A percentile compares a stretch with the other conserved stretches of the same genome.
Conservation (phyloP, 37 sponge, comb jelly and placozoan species). For the Bolinopsis microptera region DNA sequence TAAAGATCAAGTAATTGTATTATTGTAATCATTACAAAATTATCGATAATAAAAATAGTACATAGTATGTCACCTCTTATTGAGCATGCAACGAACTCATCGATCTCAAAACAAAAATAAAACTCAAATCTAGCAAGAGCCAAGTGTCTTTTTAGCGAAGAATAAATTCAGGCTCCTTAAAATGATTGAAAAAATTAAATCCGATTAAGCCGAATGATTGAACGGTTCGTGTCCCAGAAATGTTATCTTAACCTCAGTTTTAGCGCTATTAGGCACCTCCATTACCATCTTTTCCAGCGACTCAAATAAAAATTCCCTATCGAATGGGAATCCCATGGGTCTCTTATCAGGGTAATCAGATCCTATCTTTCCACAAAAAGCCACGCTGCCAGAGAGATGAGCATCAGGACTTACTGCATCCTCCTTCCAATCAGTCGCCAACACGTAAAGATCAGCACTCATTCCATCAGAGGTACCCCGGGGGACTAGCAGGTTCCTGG, state of each 20-base stretch:
- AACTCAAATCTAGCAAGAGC: too few species aligned
- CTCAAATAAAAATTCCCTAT: neutral
- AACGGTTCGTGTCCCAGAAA: neutral
- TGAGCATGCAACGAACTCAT: too few species aligned
- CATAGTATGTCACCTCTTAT: too few species aligned
- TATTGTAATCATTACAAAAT: too few species aligned
- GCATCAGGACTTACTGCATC: neutral
- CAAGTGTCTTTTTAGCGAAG: too few species aligned
- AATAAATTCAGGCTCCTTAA: too few species aligned
- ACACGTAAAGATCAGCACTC: neutral
- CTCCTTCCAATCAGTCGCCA: neutral
- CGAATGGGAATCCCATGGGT: slow-evolving; percentile 48
- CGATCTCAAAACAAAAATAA: too few species aligned
- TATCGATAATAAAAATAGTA: too few species aligned
- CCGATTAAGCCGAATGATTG: too few species aligned
- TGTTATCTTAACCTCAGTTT: neutral
- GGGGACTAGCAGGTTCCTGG: slow-evolving; percentile 25
- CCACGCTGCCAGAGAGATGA: neutral
- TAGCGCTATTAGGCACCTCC: neutral
- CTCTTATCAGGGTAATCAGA: slow-evolving; percentile 9
- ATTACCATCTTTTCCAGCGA: neutral
- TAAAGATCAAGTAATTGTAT: too few species aligned
- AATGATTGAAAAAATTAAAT: too few species aligned
- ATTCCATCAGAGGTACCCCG: neutral
- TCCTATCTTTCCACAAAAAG: neutral